phyloP scores from a whole-genome alignment of 1,140 invertebrate species.

The Nilaparvata lugens region DNA sequence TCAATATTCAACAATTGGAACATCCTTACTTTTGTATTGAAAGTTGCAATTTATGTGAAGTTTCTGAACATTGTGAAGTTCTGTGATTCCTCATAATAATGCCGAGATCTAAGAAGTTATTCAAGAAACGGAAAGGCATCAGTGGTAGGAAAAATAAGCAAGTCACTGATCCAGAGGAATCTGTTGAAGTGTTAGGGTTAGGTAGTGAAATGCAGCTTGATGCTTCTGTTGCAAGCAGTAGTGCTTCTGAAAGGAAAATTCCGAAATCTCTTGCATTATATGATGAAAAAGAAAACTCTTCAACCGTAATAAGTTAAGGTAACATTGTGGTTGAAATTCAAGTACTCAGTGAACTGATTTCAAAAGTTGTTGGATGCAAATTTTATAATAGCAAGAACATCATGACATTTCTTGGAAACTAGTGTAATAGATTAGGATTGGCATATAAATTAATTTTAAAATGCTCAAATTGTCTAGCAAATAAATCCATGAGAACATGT shows the following conservation, averaged over 20 bases:
- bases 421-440: not conserved
- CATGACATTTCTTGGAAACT: not conserved
- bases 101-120: no score
- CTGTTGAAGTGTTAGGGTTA: no score
- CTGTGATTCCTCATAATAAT: no score
- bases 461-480: not conserved
- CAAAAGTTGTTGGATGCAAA: not conserved
- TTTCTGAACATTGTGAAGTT: no score
- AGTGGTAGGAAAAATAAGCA: no score
- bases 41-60: no score
- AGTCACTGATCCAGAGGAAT: no score
- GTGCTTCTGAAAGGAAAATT: not conserved
- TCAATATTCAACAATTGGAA: no score
- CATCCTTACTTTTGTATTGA: no score
- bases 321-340: not conserved
- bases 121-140: no score
- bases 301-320: not conserved
- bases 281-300: not conserved
- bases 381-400: not conserved
- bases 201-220: no score
- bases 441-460: not conserved
- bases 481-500: not conserved
- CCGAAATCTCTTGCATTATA: not conserved
- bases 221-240: no score
- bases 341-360: not conserved